A percentile compares a stretch with the other conserved stretches of the same genome.
These are phyloP conservation scores for Columba livia DNA, from an alignment of 2,113 vertebrate genomes.

Conservation along the genomic window DNA sequence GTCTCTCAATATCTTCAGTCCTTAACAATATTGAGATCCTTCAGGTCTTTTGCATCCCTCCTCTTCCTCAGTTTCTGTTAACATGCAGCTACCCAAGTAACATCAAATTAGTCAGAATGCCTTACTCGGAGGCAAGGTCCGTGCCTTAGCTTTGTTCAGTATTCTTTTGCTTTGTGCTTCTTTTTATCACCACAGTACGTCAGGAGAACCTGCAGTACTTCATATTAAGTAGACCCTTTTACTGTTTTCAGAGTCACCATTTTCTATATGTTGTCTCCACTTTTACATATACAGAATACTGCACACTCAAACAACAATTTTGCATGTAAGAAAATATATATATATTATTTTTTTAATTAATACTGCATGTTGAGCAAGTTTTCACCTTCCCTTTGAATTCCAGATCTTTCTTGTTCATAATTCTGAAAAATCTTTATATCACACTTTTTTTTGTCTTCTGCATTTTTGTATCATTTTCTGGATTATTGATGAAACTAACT, in stretches of 20 bases:
- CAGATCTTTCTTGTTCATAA: not conserved
- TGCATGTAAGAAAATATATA: not conserved
- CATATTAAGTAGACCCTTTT: not conserved
- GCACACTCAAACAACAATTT: not conserved
- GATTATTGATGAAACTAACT: not conserved
- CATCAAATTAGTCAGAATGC: not conserved
- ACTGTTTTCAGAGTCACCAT: not conserved
- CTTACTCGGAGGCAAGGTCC: not conserved
- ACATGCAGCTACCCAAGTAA: not conserved
- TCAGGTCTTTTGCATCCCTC: not conserved
- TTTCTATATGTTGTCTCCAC: fast-evolving
- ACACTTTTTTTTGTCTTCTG: not conserved
- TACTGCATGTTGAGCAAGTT: not conserved
- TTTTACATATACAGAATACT: not conserved
- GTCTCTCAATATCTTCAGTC: not conserved
- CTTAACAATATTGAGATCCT: not conserved
- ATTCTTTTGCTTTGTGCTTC: not conserved
- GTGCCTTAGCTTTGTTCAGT: not conserved
- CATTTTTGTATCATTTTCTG: not conserved
- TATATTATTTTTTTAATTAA: not conserved
- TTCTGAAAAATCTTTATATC: not conserved
- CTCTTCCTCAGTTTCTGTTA: not conserved
- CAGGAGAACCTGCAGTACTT: not conserved
- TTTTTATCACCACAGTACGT: not conserved
- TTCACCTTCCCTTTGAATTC: not conserved